These are phyloP conservation scores for Atherinomorus stipes DNA, from an alignment of 2,113 vertebrate species.

Conservation along the genomic window DNA sequence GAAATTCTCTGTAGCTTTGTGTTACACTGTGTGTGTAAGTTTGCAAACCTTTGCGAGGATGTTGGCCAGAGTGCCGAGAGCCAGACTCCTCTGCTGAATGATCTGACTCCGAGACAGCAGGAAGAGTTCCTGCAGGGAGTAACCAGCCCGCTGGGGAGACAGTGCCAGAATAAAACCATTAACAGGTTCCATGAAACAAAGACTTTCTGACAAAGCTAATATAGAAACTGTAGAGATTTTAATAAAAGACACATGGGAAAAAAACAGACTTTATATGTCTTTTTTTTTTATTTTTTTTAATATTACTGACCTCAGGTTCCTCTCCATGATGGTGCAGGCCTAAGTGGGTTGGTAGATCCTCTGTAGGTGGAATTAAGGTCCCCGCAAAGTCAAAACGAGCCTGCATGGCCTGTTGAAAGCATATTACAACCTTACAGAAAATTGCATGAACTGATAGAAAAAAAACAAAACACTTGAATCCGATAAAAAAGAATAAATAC, in stretches of 20 bases:
- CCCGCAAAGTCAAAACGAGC: conserved; percentile 94
- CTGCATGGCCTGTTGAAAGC: conserved; percentile 89
- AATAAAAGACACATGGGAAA: background rate
- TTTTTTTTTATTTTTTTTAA: background rate
- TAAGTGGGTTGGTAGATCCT: conserved; percentile 92
- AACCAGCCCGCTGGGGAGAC: conserved; percentile 89
- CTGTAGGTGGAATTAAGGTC: conserved; percentile 86
- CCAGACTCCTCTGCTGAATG: conserved; percentile 91
- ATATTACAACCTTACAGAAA: conserved; percentile 37
- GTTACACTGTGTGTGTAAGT: background rate
- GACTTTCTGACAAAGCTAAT: too few species aligned
- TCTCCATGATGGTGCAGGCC: conserved; percentile 98
- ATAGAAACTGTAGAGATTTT: background rate
- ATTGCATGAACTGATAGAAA: background rate
- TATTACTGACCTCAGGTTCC: conserved; percentile 90
- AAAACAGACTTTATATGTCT: background rate
- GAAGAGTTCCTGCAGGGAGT: conserved; percentile 97
- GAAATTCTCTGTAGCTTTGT: background rate
- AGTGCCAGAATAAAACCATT: background rate
- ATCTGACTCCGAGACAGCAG: conserved; percentile 94
- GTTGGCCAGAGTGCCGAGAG: conserved; percentile 89
- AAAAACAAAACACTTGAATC: background rate
- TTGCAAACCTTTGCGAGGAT: conserved; percentile 88
- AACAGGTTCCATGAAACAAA: background rate
- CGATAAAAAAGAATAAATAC: background rate